A percentile compares a stretch with the other conserved stretches of the same genome.
Conservation (phyloP, 2,113 vertebrate species). For the Porphyrio hochstetteri region DNA sequence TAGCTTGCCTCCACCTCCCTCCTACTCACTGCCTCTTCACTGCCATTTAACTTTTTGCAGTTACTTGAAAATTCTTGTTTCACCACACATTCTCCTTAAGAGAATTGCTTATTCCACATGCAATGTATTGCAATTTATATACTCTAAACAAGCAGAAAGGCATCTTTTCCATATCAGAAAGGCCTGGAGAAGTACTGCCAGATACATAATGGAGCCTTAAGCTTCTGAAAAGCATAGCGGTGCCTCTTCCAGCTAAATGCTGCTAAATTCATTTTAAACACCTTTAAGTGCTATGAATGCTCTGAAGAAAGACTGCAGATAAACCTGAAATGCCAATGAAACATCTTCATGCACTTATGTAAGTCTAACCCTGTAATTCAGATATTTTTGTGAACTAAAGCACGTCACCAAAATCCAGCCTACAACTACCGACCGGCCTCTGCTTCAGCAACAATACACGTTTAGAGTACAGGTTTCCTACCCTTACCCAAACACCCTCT, state of each 20-base stretch:
- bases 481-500: not conserved
- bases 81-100: not conserved
- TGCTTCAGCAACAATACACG: not conserved
- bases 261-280: not conserved
- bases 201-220: not conserved
- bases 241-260: not conserved
- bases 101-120: not conserved
- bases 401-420: not conserved
- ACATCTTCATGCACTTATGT: rapidly evolving
- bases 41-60: not conserved
- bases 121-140: not conserved
- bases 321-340: not conserved
- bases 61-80: not conserved
- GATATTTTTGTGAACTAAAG: not conserved
- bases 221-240: not conserved
- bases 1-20: not conserved
- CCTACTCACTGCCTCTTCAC: not conserved
- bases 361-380: not conserved
- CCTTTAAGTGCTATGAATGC: not conserved
- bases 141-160: not conserved
- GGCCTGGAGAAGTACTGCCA: not conserved
- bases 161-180: not conserved
- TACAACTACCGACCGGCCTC: not conserved
- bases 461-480: not conserved
- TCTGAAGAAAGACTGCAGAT: not conserved